These are phyloP conservation scores for Drosophila diplacantha DNA, from an alignment of 2,888 invertebrate species.

Conservation along the genomic window DNA sequence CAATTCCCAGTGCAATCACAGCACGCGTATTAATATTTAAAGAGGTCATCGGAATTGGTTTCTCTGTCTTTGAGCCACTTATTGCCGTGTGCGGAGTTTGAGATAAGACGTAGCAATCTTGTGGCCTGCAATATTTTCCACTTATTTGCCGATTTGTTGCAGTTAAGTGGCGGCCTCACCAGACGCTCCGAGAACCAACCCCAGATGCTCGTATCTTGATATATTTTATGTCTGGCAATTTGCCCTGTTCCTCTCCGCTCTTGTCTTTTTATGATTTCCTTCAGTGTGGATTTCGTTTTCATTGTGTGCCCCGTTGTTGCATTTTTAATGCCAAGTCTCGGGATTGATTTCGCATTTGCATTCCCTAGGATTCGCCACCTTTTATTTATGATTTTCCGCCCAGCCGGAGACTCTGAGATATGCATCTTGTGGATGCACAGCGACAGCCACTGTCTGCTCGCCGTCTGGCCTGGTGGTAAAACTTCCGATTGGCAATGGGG, in stretches of 20 bases:
- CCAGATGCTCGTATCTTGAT: slow-evolving; percentile 28
- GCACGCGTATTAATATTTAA: slow-evolving; percentile 76
- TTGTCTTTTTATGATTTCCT: slow-evolving; percentile 57
- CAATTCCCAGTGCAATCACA: slow-evolving; percentile 76
- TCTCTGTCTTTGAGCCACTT: slow-evolving; percentile 35
- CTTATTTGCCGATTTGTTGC: slow-evolving; percentile 68
- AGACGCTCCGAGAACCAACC: slow-evolving; percentile 13
- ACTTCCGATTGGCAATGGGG: slow-evolving; percentile 16
- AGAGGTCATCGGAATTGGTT: slow-evolving; percentile 74
- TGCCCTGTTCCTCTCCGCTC: slow-evolving; percentile 10
- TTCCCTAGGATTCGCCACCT: slow-evolving; percentile 24
- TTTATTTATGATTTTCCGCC: slow-evolving; percentile 44
- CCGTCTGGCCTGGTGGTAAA: slow-evolving; percentile 46
- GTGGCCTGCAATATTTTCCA: slow-evolving; percentile 70
- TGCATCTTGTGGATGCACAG: slow-evolving; percentile 28
- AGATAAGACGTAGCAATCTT: slow-evolving; percentile 63
- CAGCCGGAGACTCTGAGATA: slow-evolving; percentile 14
- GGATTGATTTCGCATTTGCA: slow-evolving; percentile 64
- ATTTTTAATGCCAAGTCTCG: slow-evolving; percentile 54
- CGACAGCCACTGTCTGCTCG: slow-evolving; percentile 46
- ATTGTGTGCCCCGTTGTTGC: slow-evolving; percentile 46
- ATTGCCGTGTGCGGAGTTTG: slow-evolving; percentile 31
- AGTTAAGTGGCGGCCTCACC: slow-evolving; percentile 51
- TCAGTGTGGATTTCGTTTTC: slow-evolving; percentile 35
- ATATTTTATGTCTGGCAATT: slow-evolving; percentile 60